Base-by-base conservation (phyloP, 2,113 vertebrate species). In the Orthonyx spaldingii region DNA sequence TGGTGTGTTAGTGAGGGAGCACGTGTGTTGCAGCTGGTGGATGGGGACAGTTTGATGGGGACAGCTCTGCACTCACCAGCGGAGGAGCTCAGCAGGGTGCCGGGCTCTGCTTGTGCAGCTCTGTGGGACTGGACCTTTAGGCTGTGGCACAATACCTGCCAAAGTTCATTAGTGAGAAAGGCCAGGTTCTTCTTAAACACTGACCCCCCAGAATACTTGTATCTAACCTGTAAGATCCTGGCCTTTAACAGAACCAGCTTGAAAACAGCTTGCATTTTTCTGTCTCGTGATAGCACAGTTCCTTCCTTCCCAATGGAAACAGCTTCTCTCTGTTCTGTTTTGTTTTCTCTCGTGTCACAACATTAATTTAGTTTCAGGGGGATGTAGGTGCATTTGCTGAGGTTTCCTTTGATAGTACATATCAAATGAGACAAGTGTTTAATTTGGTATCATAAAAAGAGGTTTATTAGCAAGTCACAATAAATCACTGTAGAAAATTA, bases 21-120 rank as follows among this genome's bases (percentile, higher is more conserved):
- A 2, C 1, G 0, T 16, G 55, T 33, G 33, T 1, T 4, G 3
- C 12, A 13, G 32, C 6, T 8, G 0, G 46, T 3, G 82, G 14
- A 10, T 8, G 50, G 35, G 35, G 42, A 18, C 46, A 2, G 28
- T 19, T 1, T 2, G 47, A 1, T 18, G 35, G 52, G 37, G 14
- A 27, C 63, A 35, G 55, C 33, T 52, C 63, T 44, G 3, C 46
- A 3, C 53, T 5, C 2, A 26, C 37, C 12, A 5, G 71, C 15
- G 26, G 21, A 35, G 56, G 37, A n/a, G 53, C 68, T 74, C 0
- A 1, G 59, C 44, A 9, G n/a, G 7, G 63, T 1, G 3, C n/a
- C 2, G 66, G 65, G 84, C 60, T 33, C 41, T 5, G 4, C 68
- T 13, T 4, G 27, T 1, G 0, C 53, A 69, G 55, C 59, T 66